Percentiles rank a stretch among this genome's conserved stretches.
Evolutionary conservation across 2,113 vertebrate species (phyloP).

Genomic region (Salvator merianae): DNA sequence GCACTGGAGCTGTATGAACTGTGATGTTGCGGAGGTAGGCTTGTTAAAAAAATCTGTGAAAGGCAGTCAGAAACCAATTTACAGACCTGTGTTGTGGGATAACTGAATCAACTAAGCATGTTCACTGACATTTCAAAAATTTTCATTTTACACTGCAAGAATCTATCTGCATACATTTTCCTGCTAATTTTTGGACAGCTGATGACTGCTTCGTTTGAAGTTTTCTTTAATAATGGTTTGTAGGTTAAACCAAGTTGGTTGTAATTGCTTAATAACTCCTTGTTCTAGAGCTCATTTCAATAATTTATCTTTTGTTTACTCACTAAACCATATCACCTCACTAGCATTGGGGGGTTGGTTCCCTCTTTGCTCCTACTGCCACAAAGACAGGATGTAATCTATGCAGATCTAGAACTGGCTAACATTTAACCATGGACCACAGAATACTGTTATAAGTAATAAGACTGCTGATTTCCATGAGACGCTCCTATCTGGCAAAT

Average conservation of each 20-base stretch:
- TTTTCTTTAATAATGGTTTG: no score
- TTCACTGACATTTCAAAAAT: neutral
- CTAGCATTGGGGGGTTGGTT: conserved; percentile 5
- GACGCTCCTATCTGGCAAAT: neutral
- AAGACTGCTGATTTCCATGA: neutral
- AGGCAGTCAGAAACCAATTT: neutral
- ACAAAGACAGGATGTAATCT: conserved; percentile 13
- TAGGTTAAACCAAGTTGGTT: no score
- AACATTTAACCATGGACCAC: conserved; percentile 25
- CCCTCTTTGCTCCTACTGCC: conserved; percentile 15
- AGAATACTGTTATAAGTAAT: neutral
- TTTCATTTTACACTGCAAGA: neutral
- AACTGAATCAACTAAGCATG: neutral
- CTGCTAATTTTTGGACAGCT: conserved; percentile 2
- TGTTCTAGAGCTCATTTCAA: neutral
- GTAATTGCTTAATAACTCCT: neutral
- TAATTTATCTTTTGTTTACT: conserved; percentile 21
- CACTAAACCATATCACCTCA: conserved; percentile 26
- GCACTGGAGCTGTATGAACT: neutral
- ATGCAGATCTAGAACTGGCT: conserved; percentile 11
- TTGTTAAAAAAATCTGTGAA: neutral
- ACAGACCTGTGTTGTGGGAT: neutral
- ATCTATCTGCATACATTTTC: neutral
- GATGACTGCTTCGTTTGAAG: neutral
- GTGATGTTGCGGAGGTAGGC: neutral